These are phyloP conservation scores for Siderastrea radians DNA, from an alignment of 92 coral and sea anemone genomes.

Conservation along the genomic window DNA sequence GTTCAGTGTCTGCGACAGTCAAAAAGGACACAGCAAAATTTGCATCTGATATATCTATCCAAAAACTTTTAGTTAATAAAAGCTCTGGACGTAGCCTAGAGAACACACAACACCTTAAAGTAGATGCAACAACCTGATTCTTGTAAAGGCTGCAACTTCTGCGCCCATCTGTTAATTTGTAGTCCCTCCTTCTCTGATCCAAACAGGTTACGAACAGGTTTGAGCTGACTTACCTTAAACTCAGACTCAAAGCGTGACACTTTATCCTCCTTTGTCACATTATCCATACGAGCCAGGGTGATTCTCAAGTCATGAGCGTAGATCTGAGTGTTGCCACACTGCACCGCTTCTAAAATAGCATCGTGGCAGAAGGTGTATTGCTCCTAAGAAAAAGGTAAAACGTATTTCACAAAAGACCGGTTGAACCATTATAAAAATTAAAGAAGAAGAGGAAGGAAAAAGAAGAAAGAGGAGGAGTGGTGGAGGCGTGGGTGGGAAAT, in stretches of 20 bases:
- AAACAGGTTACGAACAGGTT: neutral
- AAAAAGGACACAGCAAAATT: neutral
- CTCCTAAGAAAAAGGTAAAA: constrained; percentile 62
- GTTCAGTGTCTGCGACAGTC: constrained; percentile 82
- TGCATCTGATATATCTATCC: no score
- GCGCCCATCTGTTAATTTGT: no score
- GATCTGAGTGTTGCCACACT: constrained; percentile 98
- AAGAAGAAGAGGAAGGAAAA: no score
- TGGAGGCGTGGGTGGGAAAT: no score
- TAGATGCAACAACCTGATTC: no score
- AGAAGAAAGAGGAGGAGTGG: no score
- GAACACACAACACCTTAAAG: no score
- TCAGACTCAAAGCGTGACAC: constrained; percentile 86
- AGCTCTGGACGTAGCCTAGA: no score
- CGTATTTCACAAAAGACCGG: neutral
- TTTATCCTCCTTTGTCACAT: constrained; percentile 70
- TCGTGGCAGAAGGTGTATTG: constrained; percentile 99
- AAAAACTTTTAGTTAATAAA: neutral
- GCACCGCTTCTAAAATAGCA: constrained; percentile 92
- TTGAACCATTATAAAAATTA: no score
- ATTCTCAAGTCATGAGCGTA: constrained; percentile 96
- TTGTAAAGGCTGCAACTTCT: no score
- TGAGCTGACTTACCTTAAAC: constrained; percentile 81
- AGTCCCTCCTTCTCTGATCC: neutral
- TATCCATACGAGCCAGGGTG: constrained; percentile 81